These are phyloP conservation scores for Decapterus maruadsi DNA, from an alignment of 2,797 vertebrate genomes.

Conservation along the genomic window DNA sequence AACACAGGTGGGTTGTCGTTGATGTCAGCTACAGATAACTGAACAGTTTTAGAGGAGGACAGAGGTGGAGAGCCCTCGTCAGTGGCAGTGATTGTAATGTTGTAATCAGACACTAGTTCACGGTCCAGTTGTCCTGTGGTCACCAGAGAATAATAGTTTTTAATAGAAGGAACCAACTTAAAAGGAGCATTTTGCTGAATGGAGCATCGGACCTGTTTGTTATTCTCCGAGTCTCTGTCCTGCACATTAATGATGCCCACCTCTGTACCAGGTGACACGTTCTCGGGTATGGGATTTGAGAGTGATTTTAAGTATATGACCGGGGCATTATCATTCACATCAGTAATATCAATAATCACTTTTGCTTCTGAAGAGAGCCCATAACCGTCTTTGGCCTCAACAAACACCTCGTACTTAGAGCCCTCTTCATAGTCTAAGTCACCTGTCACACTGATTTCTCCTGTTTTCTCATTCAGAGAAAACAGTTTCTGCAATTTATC, in stretches of 20 bases:
- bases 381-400: conserved; percentile 77
- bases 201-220: conserved; percentile 75
- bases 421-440: conserved; percentile 82
- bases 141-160: background rate
- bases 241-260: conserved; percentile 74
- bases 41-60: too few species aligned
- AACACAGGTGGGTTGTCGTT: too few species aligned
- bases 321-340: conserved; percentile 30
- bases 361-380: conserved; percentile 67
- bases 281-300: conserved; percentile 26
- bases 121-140: too few species aligned
- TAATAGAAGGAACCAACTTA: conserved; percentile 20
- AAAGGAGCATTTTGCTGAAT: conserved; percentile 66
- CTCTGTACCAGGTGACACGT: conserved; percentile 54
- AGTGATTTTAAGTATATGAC: conserved; percentile 19
- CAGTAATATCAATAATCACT: conserved; percentile 63
- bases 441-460: conserved; percentile 68
- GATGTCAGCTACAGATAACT: too few species aligned
- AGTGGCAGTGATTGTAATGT: too few species aligned
- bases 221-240: conserved; percentile 79
- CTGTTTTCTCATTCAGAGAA: conserved; percentile 53
- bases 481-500: conserved; percentile 61
- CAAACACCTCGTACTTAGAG: conserved; percentile 63
- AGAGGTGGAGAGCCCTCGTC: too few species aligned
- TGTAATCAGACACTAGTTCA: too few species aligned